Evolutionary conservation across 2,797 vertebrate genomes (phyloP).

Genomic region (Crenuchus spilurus): DNA sequence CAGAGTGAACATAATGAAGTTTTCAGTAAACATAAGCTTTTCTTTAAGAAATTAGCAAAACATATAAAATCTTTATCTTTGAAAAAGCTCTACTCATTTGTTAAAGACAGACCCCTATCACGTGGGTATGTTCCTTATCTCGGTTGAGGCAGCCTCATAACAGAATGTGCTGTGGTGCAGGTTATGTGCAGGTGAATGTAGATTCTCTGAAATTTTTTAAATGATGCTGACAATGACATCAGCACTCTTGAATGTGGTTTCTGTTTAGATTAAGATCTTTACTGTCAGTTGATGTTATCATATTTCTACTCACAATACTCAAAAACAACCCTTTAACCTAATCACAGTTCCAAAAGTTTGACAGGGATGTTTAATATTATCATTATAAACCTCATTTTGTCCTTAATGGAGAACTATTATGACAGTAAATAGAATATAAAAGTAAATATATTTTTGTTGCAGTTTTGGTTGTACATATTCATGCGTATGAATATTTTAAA

Average conservation of each 20-base stretch:
- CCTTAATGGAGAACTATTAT: too few species aligned
- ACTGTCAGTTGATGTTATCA: neutral
- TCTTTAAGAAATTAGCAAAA: too few species aligned
- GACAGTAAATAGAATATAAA: too few species aligned
- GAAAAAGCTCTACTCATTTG: neutral
- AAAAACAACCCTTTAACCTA: neutral
- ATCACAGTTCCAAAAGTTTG: neutral
- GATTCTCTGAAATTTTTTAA: slow-evolving; percentile 29
- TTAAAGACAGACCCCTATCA: slow-evolving; percentile 14
- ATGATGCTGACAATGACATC: neutral
- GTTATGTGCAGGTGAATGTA: slow-evolving; percentile 23
- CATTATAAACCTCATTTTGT: neutral
- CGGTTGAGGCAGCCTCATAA: neutral
- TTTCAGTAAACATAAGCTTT: too few species aligned
- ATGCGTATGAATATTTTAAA: too few species aligned
- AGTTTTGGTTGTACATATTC: too few species aligned
- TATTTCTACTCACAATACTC: neutral
- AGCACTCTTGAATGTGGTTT: neutral
- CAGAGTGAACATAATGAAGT: too few species aligned
- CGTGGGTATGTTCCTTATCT: neutral
- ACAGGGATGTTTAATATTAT: neutral
- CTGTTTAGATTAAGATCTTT: neutral
- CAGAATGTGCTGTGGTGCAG: slow-evolving; percentile 3
- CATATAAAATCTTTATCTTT: too few species aligned
- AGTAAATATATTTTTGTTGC: too few species aligned